Evolutionary conservation across 2,888 invertebrate species (phyloP), one percentile per base, ranked within the genome.

Genomic region (Lymantria dispar): DNA sequence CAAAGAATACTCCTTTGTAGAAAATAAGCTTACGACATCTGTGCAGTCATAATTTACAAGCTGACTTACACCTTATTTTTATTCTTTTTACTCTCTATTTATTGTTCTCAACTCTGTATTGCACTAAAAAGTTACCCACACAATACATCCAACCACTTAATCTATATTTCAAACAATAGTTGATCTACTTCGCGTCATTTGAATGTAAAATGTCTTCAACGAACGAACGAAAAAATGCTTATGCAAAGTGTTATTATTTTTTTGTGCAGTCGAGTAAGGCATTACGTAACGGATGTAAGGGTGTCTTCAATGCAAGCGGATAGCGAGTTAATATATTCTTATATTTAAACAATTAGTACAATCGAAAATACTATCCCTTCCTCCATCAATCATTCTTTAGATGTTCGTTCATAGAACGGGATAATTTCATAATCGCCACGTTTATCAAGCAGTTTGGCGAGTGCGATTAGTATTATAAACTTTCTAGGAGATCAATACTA

Each of bases 191-290:
- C 51, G 63, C 57, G 55, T 63, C 75, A 74, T 81, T 83, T 79
- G 72, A 76, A 84, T 78, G 80, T 76, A 81, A 80, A 83, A 76
- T 69, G 70, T 54, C 68, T 68, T 69, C 69, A 65, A 60, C 63
- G 70, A 76, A 70, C 67, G 76, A 52, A 69, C 77, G 75, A 82
- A 84, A 83, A 85, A 88, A 85, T 86, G 85, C 82, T 88, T 88
- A 87, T 89, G 85, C 81, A 85, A 86, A 89, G 85, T 88, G 86
- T 87, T 88, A 88, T 89, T 87, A 87, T 89, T 88, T 80, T 86
- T 85, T 80, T 82, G 70, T 65, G 69, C 62, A 58, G 61, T 68
- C 64, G 73, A 64, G 53, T 46, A 46, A 67, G 70, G 74, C 74
- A 72, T 74, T 77, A 64, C 69, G 72, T 62, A 71, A 72, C 66